Evolutionary conservation across 2,888 invertebrate genomes (phyloP).

Genomic region (Yponomeuta evonymella): DNA sequence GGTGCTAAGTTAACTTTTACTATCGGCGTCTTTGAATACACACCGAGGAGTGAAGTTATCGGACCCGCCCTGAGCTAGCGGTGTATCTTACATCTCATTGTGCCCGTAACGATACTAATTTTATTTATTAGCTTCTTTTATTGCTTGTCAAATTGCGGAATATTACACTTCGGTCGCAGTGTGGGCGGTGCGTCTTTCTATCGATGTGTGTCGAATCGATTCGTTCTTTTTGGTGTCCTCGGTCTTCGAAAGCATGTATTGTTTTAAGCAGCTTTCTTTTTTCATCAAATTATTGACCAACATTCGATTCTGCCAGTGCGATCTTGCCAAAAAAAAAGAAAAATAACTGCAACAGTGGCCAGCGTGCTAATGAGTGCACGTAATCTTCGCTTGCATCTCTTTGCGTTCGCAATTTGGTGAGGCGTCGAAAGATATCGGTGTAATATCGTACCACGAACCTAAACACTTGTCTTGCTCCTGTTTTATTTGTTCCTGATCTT

Average conservation of each 20-base stretch:
- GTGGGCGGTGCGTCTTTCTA: slow-evolving; percentile 43
- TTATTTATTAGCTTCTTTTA: slow-evolving; percentile 69
- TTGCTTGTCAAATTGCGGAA: slow-evolving; percentile 57
- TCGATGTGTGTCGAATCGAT: slow-evolving; percentile 47
- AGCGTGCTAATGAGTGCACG: slow-evolving; percentile 17
- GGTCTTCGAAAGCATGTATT: slow-evolving; percentile 10
- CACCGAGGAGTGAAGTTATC: not conserved
- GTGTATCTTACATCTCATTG: slow-evolving; percentile 42
- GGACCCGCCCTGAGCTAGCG: slow-evolving; percentile 40
- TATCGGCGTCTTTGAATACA: slow-evolving; percentile 1
- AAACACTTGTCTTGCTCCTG: not conserved
- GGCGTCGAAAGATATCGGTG: slow-evolving; percentile 14
- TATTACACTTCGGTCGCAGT: slow-evolving; percentile 36
- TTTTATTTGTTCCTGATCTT: slow-evolving; percentile 2
- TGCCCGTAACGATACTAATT: slow-evolving; percentile 54
- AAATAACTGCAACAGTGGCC: not conserved
- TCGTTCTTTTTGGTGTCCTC: slow-evolving; percentile 25
- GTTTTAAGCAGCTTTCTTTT: not conserved
- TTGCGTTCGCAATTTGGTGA: slow-evolving; percentile 15
- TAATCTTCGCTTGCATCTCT: slow-evolving; percentile 16
- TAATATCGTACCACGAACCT: slow-evolving; percentile 4
- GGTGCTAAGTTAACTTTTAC: slow-evolving; percentile 26
- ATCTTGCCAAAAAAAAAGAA: slow-evolving; percentile 9
- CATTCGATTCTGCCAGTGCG: slow-evolving; percentile 3
- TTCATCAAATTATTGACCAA: not conserved